Evolutionary conservation across 23 tunicate genomes (phyloP).

Genomic region (Pegea sp.): DNA sequence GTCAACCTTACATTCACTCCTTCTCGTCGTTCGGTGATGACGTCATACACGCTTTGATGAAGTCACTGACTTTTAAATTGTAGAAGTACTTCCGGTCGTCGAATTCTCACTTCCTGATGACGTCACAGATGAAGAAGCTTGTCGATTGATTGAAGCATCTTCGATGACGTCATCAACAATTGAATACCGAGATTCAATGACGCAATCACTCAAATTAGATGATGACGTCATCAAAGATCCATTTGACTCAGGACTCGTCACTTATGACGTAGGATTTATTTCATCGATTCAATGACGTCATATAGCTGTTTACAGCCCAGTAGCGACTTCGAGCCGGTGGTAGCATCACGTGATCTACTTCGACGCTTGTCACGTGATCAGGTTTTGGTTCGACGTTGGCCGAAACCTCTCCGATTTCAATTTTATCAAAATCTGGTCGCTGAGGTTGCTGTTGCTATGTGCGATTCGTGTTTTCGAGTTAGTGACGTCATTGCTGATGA

Average conservation of each 20-base stretch:
- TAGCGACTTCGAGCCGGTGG: conserved; percentile 58
- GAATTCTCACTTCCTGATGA: conserved; percentile 66
- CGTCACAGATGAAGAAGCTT: conserved; percentile 67
- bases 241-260: conserved; percentile 41
- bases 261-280: conserved; percentile 28
- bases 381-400: conserved; percentile 63
- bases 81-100: conserved; percentile 86
- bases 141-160: conserved; percentile 39
- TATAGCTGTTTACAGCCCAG: conserved; percentile 17
- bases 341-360: conserved; percentile 24
- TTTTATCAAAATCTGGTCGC: conserved; percentile 87
- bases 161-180: no score
- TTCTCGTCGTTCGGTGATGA: conserved; percentile 73
- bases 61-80: neutral
- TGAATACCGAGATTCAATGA: conserved; percentile 1
- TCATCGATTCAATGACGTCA: neutral
- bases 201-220: conserved; percentile 47
- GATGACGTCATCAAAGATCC: conserved; percentile 56
- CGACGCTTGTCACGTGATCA: conserved; percentile 41
- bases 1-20: conserved; percentile 77
- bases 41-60: no score
- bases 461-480: conserved; percentile 92
- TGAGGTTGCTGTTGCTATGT: conserved; percentile 76
- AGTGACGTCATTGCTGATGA: no score
- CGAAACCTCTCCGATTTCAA: conserved; percentile 47